Conservation (phyloP, 1,140 invertebrate species). For the Drosophila navojoa region DNA sequence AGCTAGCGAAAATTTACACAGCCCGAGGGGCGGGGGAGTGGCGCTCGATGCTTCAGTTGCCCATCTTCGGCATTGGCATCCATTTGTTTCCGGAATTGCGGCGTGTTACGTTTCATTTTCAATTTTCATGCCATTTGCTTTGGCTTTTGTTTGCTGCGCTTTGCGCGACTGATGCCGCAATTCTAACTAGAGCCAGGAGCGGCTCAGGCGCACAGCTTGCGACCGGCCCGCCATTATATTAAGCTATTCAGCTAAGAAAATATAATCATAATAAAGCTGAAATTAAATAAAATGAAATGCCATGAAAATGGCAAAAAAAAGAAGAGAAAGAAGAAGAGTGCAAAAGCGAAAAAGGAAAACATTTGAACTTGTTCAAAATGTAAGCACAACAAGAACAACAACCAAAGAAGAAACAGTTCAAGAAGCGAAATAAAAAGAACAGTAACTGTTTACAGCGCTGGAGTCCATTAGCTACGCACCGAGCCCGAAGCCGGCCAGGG, state of each 20-base stretch:
- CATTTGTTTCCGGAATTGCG: conserved; percentile 71
- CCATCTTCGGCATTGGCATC: conserved; percentile 34
- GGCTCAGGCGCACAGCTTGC: neutral
- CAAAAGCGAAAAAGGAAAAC: conserved; percentile 29
- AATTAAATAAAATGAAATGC: conserved; percentile 80
- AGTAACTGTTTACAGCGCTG: conserved; percentile 44
- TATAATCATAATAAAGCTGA: conserved; percentile 80
- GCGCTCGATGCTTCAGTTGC: conserved; percentile 1
- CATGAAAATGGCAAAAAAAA: conserved; percentile 46
- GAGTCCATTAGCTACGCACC: conserved; percentile 61
- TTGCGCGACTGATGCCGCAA: conserved; percentile 3
- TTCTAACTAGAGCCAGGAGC: neutral
- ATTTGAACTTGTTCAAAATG: conserved; percentile 78
- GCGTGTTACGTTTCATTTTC: conserved; percentile 74
- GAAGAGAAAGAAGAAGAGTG: neutral
- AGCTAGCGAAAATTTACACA: conserved; percentile 45
- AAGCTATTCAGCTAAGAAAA: conserved; percentile 68
- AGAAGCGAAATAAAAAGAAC: conserved; percentile 25
- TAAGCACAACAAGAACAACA: conserved; percentile 34
- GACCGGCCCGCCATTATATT: conserved; percentile 52
- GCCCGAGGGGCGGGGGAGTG: no score
- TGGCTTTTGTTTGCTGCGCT: conserved; percentile 25
- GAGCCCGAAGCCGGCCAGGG: neutral
- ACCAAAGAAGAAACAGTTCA: conserved; percentile 1
- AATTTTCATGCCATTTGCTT: conserved; percentile 73